Evolutionary conservation across 2,888 invertebrate species (phyloP).

Genomic region (Pammene aurita): DNA sequence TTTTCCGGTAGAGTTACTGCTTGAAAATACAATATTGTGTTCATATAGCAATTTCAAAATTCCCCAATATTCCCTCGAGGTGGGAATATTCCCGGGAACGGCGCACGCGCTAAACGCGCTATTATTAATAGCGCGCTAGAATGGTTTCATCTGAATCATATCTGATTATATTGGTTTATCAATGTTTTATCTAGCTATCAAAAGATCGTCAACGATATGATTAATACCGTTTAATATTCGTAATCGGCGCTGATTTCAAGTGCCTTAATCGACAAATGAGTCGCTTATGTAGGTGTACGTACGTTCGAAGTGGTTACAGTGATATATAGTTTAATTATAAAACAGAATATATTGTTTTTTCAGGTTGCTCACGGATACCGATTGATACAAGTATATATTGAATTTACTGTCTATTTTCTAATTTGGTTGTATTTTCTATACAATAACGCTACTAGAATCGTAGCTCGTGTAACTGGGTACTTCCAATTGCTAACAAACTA

Average conservation of each 20-base stretch:
- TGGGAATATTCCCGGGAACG: too few relatives aligned
- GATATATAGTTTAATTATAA: constrained; percentile 7
- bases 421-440: constrained; percentile 1
- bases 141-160: background rate
- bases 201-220: constrained; percentile 13
- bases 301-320: background rate
- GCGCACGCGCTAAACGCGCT: too few relatives aligned
- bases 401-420: constrained; percentile 31
- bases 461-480: constrained; percentile 47
- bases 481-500: constrained; percentile 17
- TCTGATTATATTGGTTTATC: background rate
- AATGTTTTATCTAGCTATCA: constrained; percentile 17
- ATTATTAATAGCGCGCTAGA: background rate
- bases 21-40: too few relatives aligned
- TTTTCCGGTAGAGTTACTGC: too few relatives aligned
- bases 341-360: constrained; percentile 57
- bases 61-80: too few relatives aligned
- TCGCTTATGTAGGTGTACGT: background rate
- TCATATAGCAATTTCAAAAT: too few relatives aligned
- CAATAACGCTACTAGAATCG: constrained; percentile 61
- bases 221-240: background rate
- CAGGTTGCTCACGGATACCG: constrained; percentile 77
- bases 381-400: constrained; percentile 77
- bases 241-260: constrained; percentile 13
- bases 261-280: constrained; percentile 25